Base-by-base conservation (phyloP, 2,113 vertebrate genomes). In the Spea multiplicata region DNA sequence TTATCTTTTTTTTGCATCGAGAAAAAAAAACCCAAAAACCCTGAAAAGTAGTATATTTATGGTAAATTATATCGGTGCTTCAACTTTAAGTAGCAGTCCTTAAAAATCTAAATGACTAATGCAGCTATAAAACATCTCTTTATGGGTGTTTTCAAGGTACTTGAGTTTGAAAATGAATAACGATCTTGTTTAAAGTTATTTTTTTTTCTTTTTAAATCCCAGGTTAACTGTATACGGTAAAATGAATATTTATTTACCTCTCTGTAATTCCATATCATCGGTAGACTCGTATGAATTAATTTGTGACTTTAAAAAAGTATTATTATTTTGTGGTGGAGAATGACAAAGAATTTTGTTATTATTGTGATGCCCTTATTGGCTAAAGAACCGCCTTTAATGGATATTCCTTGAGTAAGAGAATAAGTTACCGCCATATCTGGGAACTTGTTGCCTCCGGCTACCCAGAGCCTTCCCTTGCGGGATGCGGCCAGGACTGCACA, bases 151-250 rank as follows among this genome's bases (percentile, higher is more conserved):
- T 59, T 13, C 55, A 59, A 59, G 55, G 55, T 59, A 13, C 55
- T 59, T 59, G 55, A 59, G 14, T 59, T 59, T 12, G 55, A 59
- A 59, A 59, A 59, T 59, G 55, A 59, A 59, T 59, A 59, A 59
- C 6, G 55, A 59, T 59, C 55, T 13, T 59, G 55, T 59, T 59
- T 59, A 9, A 59, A 59, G 55, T 59, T 59, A 59, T 59, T 59
- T 59, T 4, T 59, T 12, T 59, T 13, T 59, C 10, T 59, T 59
- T 59, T 59, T 12, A 9, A 12, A 13, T 10, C 10, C 55, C 12
- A 59, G 10, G 9, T 5, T 59, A 13, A 13, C 12, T 59, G 14
- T 10, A 30, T n/a, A n/a, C n/a, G n/a, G n/a, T n/a, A n/a, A n/a
- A n/a, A 13, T 59, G 55, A 59, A 59, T 59, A 12, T 12, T 13